phyloP scores from a whole-genome alignment of 2,113 vertebrate genomes.

The Cyanoderma ruficeps region DNA sequence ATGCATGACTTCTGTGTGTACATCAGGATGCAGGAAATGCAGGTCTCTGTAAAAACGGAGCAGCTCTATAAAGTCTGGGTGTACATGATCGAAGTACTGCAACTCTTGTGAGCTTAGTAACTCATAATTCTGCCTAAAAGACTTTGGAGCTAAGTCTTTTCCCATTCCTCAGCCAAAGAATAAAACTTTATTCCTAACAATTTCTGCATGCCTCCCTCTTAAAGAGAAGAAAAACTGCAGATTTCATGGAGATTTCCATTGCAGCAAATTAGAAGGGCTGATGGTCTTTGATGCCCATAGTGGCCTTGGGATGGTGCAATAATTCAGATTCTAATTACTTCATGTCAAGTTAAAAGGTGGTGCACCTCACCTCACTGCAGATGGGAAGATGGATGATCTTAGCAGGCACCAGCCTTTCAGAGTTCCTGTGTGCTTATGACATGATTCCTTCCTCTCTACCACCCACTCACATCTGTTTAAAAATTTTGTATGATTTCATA shows the following conservation, averaged over 20 bases:
- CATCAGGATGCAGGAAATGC: neutral
- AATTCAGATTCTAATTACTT: neutral
- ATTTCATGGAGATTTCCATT: neutral
- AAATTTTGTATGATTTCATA: neutral
- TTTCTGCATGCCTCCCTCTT: neutral
- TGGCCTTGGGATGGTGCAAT: neutral
- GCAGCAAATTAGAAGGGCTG: neutral
- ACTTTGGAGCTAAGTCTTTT: neutral
- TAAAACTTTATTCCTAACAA: neutral
- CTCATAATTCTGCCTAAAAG: neutral
- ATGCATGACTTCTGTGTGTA: neutral
- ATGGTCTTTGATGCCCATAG: neutral
- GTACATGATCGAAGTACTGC: neutral
- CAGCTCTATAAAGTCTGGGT: neutral
- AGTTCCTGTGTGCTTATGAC: neutral
- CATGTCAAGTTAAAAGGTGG: neutral
- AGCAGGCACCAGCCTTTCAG: neutral
- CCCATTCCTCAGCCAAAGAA: neutral
- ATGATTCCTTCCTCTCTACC: neutral
- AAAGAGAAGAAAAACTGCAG: neutral
- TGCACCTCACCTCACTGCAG: neutral
- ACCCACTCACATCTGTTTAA: conserved; percentile 45
- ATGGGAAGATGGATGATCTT: neutral
- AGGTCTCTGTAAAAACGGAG: neutral
- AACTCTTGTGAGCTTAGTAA: neutral